Percentiles rank a stretch among this genome's conserved stretches.
Evolutionary conservation across 2,113 vertebrate species (phyloP).

Genomic region (Pseudorhombus dupliciocellatus): DNA sequence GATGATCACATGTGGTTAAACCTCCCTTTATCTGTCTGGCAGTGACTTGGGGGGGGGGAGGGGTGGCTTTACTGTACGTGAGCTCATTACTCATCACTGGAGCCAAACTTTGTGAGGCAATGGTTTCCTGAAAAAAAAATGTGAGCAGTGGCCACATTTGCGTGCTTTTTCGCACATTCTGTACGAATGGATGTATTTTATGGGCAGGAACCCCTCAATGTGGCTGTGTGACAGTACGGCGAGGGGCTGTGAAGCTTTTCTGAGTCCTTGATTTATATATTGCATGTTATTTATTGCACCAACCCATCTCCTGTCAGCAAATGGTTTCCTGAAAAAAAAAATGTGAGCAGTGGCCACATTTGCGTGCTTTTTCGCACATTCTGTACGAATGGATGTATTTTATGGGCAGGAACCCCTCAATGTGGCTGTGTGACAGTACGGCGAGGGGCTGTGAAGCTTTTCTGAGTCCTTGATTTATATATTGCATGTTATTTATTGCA

Average conservation of each 20-base stretch:
- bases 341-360: neutral
- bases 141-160: neutral
- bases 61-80: no score
- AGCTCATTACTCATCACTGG: conserved; percentile 13
- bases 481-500: conserved; percentile 24
- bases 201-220: neutral
- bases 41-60: conserved; percentile 13
- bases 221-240: neutral
- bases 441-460: neutral
- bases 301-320: neutral
- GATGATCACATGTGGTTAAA: conserved; percentile 48
- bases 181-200: conserved; percentile 5
- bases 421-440: neutral
- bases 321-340: neutral
- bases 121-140: conserved; percentile 2
- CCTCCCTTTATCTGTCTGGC: conserved; percentile 42
- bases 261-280: conserved; percentile 9
- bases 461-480: conserved; percentile 10
- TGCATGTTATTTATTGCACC: conserved; percentile 24
- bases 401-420: conserved; percentile 1
- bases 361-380: neutral
- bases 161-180: neutral
- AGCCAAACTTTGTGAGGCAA: conserved; percentile 1
- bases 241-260: neutral
- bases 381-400: neutral